A percentile compares a stretch with the other conserved stretches of the same genome.
Evolutionary conservation across 92 coral and sea anemone genomes (phyloP).

Genomic region (Blastomussa wellsi): DNA sequence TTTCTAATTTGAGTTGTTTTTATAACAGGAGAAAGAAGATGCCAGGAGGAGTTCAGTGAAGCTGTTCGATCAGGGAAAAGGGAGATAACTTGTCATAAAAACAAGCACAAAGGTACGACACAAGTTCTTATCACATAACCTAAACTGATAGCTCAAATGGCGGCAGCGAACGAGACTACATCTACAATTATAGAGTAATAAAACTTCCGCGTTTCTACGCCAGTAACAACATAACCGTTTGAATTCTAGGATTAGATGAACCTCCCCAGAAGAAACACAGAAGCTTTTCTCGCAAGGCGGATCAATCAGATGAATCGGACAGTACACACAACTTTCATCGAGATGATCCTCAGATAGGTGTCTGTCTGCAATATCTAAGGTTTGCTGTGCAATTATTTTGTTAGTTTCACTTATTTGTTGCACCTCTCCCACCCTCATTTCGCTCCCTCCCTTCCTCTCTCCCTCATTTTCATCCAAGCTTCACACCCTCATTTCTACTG

Average conservation of each 20-base stretch:
- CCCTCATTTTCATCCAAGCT: not conserved
- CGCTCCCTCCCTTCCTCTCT: no score
- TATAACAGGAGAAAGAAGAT: slow-evolving; percentile 19
- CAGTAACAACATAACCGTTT: not conserved
- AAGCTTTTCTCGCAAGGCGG: slow-evolving; percentile 26
- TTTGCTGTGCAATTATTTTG: slow-evolving; percentile 10
- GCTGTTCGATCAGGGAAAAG: slow-evolving; percentile 38
- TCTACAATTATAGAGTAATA: not conserved
- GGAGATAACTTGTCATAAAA: slow-evolving; percentile 13
- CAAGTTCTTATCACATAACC: not conserved
- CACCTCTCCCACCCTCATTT: not conserved
- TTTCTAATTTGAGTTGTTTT: not conserved
- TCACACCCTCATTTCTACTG: not conserved
- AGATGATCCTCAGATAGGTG: slow-evolving; percentile 83
- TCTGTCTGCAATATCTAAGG: slow-evolving; percentile 80
- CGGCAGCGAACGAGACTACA: not conserved
- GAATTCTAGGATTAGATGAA: slow-evolving; percentile 21
- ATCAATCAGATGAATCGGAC: slow-evolving; percentile 43
- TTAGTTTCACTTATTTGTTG: not conserved
- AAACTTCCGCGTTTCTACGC: not conserved
- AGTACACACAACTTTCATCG: slow-evolving; percentile 68
- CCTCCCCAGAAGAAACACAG: slow-evolving; percentile 27
- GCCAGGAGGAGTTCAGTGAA: slow-evolving; percentile 30
- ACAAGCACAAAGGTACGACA: slow-evolving; percentile 30
- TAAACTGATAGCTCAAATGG: not conserved